Evolutionary conservation across 2,797 vertebrate genomes (phyloP).

Genomic region (Hemibagrus guttatus): DNA sequence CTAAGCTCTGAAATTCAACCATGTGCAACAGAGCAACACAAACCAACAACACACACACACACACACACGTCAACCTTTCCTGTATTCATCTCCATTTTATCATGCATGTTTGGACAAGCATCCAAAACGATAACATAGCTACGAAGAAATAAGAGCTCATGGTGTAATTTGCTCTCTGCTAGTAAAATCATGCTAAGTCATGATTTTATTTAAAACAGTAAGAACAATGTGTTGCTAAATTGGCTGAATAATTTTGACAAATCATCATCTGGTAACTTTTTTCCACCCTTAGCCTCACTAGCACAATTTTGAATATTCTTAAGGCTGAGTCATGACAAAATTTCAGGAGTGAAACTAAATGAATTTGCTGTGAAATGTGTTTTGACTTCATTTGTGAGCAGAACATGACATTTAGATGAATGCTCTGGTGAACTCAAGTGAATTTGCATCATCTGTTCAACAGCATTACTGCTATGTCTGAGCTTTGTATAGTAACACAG

Average conservation of each 20-base stretch:
- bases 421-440: neutral
- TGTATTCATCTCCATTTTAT: neutral
- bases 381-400: neutral
- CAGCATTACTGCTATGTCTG: neutral
- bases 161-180: neutral
- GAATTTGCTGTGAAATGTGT: neutral
- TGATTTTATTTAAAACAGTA: neutral
- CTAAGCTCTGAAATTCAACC: neutral
- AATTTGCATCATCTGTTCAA: neutral
- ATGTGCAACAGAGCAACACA: neutral
- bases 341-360: neutral
- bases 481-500: neutral
- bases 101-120: conserved; percentile 17
- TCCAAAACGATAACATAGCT: neutral
- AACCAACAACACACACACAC: neutral
- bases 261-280: neutral
- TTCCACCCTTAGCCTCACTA: neutral
- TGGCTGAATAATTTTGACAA: neutral
- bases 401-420: neutral
- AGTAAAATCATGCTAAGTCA: neutral
- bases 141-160: neutral
- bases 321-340: neutral
- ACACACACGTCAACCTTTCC: neutral
- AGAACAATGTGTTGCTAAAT: neutral
- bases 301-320: neutral